Percentiles rank a stretch among this genome's conserved stretches.
Evolutionary conservation across 2,888 invertebrate species (phyloP).

Genomic region (Gasteruption jaculator): DNA sequence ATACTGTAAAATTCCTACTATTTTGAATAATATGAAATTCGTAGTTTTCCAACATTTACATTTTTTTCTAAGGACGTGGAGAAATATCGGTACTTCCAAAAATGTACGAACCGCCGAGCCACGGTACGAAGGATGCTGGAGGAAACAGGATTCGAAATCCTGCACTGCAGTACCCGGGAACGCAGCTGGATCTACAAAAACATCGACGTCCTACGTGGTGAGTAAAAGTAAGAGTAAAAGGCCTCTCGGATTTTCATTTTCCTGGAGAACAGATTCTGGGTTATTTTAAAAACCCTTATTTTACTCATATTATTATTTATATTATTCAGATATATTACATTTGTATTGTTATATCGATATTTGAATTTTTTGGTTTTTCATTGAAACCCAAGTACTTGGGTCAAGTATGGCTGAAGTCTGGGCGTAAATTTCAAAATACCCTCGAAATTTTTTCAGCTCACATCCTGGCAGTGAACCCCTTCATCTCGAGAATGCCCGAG

Average conservation of each 20-base stretch:
- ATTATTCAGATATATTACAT: slow-evolving; percentile 8
- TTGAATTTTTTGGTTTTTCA: neutral
- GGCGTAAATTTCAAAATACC: slow-evolving; percentile 7
- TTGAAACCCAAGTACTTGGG: no score
- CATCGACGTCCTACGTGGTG: slow-evolving; percentile 59
- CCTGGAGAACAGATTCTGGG: no score
- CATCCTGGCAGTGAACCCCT: slow-evolving; percentile 68
- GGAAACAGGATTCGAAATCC: slow-evolving; percentile 60
- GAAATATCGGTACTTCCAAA: slow-evolving; percentile 65
- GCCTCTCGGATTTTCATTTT: neutral
- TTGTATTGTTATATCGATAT: slow-evolving; percentile 2
- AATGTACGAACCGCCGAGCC: slow-evolving; percentile 58
- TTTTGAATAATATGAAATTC: no score
- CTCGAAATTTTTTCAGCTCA: slow-evolving; percentile 57
- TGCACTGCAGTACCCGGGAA: slow-evolving; percentile 59
- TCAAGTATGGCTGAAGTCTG: no score
- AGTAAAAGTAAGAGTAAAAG: slow-evolving; percentile 37
- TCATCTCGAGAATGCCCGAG: slow-evolving; percentile 60
- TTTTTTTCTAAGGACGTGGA: slow-evolving; percentile 55
- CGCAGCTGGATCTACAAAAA: slow-evolving; percentile 59
- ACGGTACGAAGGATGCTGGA: slow-evolving; percentile 57
- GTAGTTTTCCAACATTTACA: no score
- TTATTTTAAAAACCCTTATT: no score
- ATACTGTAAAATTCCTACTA: no score
- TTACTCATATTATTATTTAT: no score